Evolutionary conservation across 2,888 invertebrate species (phyloP).

Genomic region (Eustalomyia histrio): DNA sequence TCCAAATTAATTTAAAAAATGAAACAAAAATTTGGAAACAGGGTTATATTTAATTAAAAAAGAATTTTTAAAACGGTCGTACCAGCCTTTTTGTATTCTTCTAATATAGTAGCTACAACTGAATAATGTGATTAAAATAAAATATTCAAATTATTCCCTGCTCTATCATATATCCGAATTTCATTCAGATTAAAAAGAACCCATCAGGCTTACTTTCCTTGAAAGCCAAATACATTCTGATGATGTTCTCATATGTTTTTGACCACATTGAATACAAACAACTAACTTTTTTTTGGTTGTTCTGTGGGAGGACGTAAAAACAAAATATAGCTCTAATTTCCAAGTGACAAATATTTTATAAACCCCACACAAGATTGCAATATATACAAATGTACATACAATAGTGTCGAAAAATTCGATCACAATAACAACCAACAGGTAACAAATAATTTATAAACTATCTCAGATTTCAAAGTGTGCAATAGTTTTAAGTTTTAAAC

Average conservation of each 20-base stretch:
- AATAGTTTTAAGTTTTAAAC: background rate
- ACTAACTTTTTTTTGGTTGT: background rate
- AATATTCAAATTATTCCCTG: no score
- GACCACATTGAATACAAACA: conserved; percentile 13
- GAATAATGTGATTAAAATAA: no score
- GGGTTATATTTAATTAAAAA: no score
- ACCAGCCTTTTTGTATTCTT: no score
- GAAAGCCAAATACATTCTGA: background rate
- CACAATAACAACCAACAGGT: background rate
- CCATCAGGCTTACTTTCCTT: no score
- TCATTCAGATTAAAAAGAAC: no score
- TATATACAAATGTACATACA: background rate
- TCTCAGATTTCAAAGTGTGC: background rate
- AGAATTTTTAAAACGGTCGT: no score
- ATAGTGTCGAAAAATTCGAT: background rate
- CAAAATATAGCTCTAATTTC: background rate
- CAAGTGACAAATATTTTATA: conserved; percentile 1
- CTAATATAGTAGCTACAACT: no score
- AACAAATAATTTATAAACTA: background rate
- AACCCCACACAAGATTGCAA: no score
- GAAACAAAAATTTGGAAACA: no score
- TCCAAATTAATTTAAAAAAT: no score
- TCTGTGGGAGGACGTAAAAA: background rate
- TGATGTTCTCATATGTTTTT: background rate
- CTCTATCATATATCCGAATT: no score